Percentiles rank a stretch among this genome's conserved stretches.
These are phyloP conservation scores for Triops longicaudatus DNA, from an alignment of 1,140 invertebrate species.

Conservation along the genomic window DNA sequence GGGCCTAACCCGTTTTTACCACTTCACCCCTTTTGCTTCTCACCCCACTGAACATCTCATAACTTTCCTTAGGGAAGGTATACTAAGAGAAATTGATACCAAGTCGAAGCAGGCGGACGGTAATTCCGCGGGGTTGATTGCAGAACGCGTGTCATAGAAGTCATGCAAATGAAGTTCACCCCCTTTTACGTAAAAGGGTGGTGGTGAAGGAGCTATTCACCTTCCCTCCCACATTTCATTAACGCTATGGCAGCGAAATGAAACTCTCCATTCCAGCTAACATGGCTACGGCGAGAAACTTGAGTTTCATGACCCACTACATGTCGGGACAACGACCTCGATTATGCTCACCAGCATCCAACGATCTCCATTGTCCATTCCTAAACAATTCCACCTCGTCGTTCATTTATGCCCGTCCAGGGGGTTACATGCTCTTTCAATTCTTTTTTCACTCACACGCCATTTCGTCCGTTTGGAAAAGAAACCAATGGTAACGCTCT, in stretches of 20 bases:
- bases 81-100: neutral
- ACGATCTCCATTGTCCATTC: neutral
- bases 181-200: neutral
- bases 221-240: slow-evolving; percentile 5
- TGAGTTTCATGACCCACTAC: neutral
- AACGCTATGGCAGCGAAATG: slow-evolving; percentile 11
- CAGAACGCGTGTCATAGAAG: slow-evolving; percentile 4
- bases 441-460: too few species aligned
- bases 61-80: neutral
- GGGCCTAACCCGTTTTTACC: neutral
- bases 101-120: neutral
- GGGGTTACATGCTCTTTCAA: too few species aligned
- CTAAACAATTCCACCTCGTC: neutral
- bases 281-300: neutral
- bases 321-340: neutral
- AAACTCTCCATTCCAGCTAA: slow-evolving; percentile 1
- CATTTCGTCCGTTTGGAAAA: too few species aligned
- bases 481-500: too few species aligned
- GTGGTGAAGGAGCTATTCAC: neutral
- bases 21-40: too few species aligned
- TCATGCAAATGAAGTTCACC: slow-evolving; percentile 1
- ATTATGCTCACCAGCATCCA: neutral
- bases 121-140: neutral
- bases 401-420: too few species aligned
- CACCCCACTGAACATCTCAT: too few species aligned